These are phyloP conservation scores for Amazona vittata DNA, from an alignment of 2,113 vertebrate species.

Conservation along the genomic window DNA sequence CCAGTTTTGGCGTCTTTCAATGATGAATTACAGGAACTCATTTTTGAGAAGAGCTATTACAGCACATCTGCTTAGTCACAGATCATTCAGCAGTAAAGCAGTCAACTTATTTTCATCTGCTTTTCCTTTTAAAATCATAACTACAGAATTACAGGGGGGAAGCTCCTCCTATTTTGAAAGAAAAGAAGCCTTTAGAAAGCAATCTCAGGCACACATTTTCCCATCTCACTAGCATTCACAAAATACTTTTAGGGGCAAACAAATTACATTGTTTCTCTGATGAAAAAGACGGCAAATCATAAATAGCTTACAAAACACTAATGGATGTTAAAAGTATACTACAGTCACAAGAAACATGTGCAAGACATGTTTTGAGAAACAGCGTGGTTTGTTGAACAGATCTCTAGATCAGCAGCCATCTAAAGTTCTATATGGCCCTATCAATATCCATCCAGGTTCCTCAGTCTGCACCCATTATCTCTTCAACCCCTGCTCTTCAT, in stretches of 20 bases:
- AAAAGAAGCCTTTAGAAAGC: not conserved
- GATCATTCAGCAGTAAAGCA: not conserved
- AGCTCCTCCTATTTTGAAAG: not conserved
- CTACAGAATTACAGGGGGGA: not conserved
- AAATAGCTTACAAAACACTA: not conserved
- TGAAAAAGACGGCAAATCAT: not conserved
- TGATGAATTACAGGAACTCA: not conserved
- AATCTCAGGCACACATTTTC: not conserved
- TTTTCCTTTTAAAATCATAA: slow-evolving; percentile 8
- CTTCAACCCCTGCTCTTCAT: not conserved
- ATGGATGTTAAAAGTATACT: not conserved
- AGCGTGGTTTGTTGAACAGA: not conserved
- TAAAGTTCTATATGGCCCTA: not conserved
- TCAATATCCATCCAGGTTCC: not conserved
- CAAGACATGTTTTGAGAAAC: not conserved
- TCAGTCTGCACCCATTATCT: not conserved
- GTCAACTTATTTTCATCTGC: slow-evolving; percentile 2
- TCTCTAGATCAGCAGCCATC: not conserved
- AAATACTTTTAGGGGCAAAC: not conserved
- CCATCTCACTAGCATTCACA: not conserved
- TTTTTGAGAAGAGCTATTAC: not conserved
- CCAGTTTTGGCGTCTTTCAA: not conserved
- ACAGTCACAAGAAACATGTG: not conserved
- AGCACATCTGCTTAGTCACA: not conserved
- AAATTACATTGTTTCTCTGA: not conserved